A percentile compares a stretch with the other conserved stretches of the same genome.
These are phyloP conservation scores for Antechinus flavipes DNA, from an alignment of 2,113 vertebrate genomes.

Conservation along the genomic window DNA sequence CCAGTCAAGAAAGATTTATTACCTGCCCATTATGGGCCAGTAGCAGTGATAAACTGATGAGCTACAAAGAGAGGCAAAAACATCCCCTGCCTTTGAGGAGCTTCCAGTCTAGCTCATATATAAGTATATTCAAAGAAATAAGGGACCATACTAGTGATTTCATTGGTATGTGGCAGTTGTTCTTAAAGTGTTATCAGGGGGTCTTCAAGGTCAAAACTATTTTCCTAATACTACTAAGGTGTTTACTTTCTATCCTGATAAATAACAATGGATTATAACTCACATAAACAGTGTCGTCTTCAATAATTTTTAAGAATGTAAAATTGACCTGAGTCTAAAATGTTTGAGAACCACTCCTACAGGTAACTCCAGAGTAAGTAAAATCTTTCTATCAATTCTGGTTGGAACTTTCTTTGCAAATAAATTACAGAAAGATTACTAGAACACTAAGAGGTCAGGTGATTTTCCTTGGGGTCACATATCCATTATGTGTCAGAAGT, in stretches of 20 bases:
- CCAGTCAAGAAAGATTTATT: neutral
- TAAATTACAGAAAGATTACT: too few relatives aligned
- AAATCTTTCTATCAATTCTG: too few relatives aligned
- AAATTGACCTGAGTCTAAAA: neutral
- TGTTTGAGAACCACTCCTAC: too few relatives aligned
- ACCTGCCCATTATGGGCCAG: neutral
- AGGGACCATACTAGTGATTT: neutral
- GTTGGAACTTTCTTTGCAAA: too few relatives aligned
- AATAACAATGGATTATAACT: neutral
- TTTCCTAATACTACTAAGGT: neutral
- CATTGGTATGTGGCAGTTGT: neutral
- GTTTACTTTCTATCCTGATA: neutral
- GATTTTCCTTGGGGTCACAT: too few relatives aligned
- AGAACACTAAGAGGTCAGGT: too few relatives aligned
- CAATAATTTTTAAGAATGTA: neutral
- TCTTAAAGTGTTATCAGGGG: neutral
- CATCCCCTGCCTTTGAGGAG: neutral
- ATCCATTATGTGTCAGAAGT: too few relatives aligned
- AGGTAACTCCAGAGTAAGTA: too few relatives aligned
- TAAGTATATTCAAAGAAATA: neutral
- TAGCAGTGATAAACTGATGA: neutral
- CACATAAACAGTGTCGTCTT: neutral
- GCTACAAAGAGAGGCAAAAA: neutral
- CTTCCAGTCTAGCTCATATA: neutral
- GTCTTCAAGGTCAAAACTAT: neutral